Evolutionary conservation across 2,113 vertebrate species (phyloP), one percentile per base, ranked within the genome.

Genomic region (Prinia subflava): DNA sequence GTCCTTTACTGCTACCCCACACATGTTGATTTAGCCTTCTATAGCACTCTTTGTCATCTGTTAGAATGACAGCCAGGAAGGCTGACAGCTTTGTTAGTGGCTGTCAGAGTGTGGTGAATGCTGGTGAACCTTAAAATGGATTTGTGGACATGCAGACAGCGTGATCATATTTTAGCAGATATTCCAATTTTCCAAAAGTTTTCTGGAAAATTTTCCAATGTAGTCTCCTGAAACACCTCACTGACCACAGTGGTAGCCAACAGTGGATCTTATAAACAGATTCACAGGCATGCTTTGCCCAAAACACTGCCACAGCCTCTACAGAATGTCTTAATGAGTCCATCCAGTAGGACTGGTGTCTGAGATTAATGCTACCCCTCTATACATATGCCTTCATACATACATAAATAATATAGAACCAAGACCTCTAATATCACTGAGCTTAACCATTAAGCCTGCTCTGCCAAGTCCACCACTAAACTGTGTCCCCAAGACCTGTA

Each of bases 171-270:
- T 93, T 84, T 50, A 47, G 6, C 15, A 37, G 5, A 13, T 35
- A 47, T 7, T 42, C 8, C 2, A 71, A n/a, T 27, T 75, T 56
- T 57, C 42, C 4, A n/a, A 33, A 80, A 57, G 4, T 33, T 10
- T 80, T 42, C n/a, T 28, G 39, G 42, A 77, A 69, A 21, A 3
- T 23, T 69, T 46, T n/a, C 15, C 2, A 25, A 5, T 14, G 6
- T 9, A 13, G 6, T 15, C 7, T 44, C 4, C 13, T 81, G 47
- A 57, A 74, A 46, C 4, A 21, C 10, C 14, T 53, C 15, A 3
- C 24, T 44, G 37, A 21, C 4, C 7, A 27, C 13, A 55, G 3
- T 0, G 1, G 12, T 4, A n/a, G 10, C 5, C 52, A 57, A 10
- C 4, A 41, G 28, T 20, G 16, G 10, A n/a, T 21, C 23, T 25